Evolutionary conservation across 1,140 invertebrate genomes (phyloP), one percentile per base, ranked within the genome.

Genomic region (Ooceraea biroi): DNA sequence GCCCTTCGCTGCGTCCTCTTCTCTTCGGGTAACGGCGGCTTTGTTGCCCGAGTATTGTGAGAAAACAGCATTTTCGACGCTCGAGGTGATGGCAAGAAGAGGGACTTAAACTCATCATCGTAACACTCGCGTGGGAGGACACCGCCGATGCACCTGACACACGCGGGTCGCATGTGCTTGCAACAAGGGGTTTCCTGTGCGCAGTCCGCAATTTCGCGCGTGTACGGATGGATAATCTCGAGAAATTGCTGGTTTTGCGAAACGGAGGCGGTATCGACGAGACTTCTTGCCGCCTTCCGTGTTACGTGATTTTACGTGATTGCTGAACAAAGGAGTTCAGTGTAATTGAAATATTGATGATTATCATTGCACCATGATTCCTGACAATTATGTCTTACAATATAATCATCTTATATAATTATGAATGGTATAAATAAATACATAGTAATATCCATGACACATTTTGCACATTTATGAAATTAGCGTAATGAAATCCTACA

Each of bases 61-160:
- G 93, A 93, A 94, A 94, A 94, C 94, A 94, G 91, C 91, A 94
- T 94, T 94, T 94, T 93, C 90, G 93, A 92, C 94, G 94, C 93
- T 94, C 92, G 93, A 94, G 93, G 94, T 94, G 94, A 83, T 91
- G 92, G 92, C 94, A 92, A 93, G 92, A 94, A 93, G 88, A 88
- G 91, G 36, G 65, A 91, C 93, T 94, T 94, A 69, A 94, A 93
- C 93, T 94, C 92, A 92, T 93, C 90, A 91, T 85, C 92, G 93
- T 94, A 94, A 94, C 91, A 94, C 58, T 52, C 44, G 83, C 85
- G 68, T 88, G 69, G 82, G 55, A 91, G 73, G 73, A 87, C 66
- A 44, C 50, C 68, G 36, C 19, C 48, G 14, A 19, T 88, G 50
- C 87, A 89, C 84, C 84, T 88, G 87, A 89, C 69, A 14, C 72